These are phyloP conservation scores for Physocephala rufipes DNA, from an alignment of 2,888 invertebrate species.

Conservation along the genomic window DNA sequence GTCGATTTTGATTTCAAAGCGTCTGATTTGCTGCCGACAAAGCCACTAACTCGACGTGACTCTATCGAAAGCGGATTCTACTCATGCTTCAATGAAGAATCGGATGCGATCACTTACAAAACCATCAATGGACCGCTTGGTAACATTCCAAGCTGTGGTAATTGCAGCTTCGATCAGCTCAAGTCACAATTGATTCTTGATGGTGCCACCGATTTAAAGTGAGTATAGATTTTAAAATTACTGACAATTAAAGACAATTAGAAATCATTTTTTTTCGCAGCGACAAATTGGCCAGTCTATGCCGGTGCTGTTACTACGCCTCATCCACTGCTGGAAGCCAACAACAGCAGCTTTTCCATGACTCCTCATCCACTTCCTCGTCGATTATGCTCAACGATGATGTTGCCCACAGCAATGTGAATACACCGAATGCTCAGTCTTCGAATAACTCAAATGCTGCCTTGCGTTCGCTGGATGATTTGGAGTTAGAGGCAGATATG, in stretches of 20 bases:
- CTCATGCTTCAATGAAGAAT: slow-evolving; percentile 84
- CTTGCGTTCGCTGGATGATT: slow-evolving; percentile 71
- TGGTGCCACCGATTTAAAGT: slow-evolving; percentile 55
- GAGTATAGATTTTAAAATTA: slow-evolving; percentile 37
- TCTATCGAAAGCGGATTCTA: slow-evolving; percentile 92
- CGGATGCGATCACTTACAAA: slow-evolving; percentile 70
- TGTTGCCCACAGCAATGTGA: slow-evolving; percentile 60
- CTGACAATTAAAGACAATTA: too few relatives aligned
- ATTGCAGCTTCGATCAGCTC: slow-evolving; percentile 60
- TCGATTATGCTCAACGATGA: slow-evolving; percentile 71
- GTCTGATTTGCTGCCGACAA: slow-evolving; percentile 53
- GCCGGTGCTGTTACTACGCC: slow-evolving; percentile 63
- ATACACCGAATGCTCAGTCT: slow-evolving; percentile 50
- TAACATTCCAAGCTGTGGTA: slow-evolving; percentile 45
- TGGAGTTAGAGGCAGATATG: slow-evolving; percentile 64
- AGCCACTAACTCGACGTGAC: slow-evolving; percentile 75
- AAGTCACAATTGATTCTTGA: slow-evolving; percentile 61
- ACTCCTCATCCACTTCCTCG: slow-evolving; percentile 66
- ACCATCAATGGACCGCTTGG: slow-evolving; percentile 52
- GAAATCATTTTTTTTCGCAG: slow-evolving; percentile 42
- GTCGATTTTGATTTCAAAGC: slow-evolving; percentile 55
- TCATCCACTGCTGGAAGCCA: slow-evolving; percentile 47
- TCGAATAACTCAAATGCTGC: slow-evolving; percentile 68
- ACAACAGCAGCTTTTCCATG: slow-evolving; percentile 55
- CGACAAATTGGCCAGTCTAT: slow-evolving; percentile 63